Conservation (phyloP, 2,797 vertebrate species). For the Remorina albescens region DNA sequence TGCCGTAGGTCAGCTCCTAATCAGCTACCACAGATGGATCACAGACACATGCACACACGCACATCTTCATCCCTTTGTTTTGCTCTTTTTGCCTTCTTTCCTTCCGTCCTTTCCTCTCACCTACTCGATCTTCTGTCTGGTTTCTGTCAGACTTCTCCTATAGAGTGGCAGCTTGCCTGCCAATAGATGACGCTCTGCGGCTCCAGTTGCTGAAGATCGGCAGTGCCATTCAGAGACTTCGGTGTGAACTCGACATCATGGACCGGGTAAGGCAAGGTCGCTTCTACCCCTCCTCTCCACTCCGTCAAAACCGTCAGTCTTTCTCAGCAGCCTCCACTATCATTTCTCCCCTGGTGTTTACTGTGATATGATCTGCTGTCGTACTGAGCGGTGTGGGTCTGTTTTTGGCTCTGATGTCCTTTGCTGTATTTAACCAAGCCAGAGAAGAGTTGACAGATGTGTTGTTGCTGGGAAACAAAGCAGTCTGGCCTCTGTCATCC, state of each 20-base stretch:
- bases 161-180: constrained; percentile 96
- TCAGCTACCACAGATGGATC: constrained; percentile 37
- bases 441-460: constrained; percentile 14
- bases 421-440: constrained; percentile 16
- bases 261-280: constrained; percentile 88
- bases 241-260: constrained; percentile 98
- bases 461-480: constrained; percentile 1
- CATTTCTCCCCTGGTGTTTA: not conserved
- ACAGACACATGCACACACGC: constrained; percentile 2
- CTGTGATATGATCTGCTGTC: constrained; percentile 32
- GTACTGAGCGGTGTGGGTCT: constrained; percentile 6
- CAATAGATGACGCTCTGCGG: constrained; percentile 93
- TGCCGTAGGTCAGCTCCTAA: constrained; percentile 88
- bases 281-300: not conserved
- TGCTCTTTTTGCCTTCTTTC: constrained; percentile 20
- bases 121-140: constrained; percentile 28
- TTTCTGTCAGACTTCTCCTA: constrained; percentile 94
- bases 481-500: constrained; percentile 36
- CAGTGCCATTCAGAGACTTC: constrained; percentile 96
- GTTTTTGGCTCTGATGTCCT: constrained; percentile 26
- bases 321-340: not conserved
- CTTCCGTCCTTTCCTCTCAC: constrained; percentile 38
- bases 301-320: not conserved
- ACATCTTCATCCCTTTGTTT: constrained; percentile 21
- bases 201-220: constrained; percentile 96